Evolutionary conservation across 2,113 vertebrate genomes (phyloP).

Genomic region (Hydrochoerus hydrochaeris): DNA sequence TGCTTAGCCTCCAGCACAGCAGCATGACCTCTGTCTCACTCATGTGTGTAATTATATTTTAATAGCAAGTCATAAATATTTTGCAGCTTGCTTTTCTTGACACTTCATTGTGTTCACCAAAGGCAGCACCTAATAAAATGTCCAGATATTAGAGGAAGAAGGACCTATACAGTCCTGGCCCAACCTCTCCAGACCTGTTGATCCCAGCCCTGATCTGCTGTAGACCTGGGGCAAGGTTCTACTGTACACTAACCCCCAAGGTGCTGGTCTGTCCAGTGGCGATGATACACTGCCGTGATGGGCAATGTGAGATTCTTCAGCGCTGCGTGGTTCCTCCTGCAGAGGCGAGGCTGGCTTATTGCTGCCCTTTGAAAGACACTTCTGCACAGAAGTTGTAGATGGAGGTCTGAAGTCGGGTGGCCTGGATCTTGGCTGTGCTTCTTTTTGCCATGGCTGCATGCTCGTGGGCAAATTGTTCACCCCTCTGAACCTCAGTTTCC

Average conservation of each 20-base stretch:
- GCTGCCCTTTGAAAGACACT: not conserved
- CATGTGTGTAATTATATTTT: not conserved
- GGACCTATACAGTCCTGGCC: not conserved
- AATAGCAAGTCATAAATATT: not conserved
- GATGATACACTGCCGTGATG: not conserved
- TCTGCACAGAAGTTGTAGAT: accelerated
- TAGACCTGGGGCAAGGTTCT: not conserved
- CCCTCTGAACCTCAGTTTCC: not conserved
- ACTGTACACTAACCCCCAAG: not conserved
- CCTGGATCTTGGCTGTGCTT: not conserved
- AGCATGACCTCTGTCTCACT: not conserved
- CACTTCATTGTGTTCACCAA: not conserved
- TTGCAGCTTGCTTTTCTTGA: not conserved
- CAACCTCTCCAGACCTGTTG: not conserved
- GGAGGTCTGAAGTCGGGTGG: accelerated
- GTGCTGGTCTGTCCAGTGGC: not conserved
- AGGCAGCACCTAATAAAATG: not conserved
- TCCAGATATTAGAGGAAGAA: not conserved
- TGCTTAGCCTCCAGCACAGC: accelerated
- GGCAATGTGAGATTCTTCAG: not conserved
- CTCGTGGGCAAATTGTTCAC: not conserved
- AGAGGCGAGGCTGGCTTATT: accelerated
- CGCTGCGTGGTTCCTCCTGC: accelerated
- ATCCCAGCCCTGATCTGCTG: not conserved
- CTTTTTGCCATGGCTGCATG: not conserved